Conservation (phyloP, 1,140 invertebrate genomes). For the Drosophila insularis region DNA sequence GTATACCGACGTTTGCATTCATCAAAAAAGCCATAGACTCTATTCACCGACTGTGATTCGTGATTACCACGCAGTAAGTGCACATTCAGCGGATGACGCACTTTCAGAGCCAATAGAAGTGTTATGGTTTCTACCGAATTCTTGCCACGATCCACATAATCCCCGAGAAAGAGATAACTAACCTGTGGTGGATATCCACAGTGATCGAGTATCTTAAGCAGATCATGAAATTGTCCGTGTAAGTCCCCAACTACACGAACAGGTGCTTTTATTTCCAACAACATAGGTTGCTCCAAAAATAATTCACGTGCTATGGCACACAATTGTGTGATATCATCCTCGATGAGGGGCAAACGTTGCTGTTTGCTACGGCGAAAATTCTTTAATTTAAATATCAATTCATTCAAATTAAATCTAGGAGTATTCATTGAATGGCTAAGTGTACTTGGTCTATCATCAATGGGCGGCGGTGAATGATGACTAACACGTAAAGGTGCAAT, state of each 20-base stretch:
- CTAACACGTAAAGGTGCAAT: background rate
- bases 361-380: constrained; percentile 12
- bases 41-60: constrained; percentile 87
- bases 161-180: constrained; percentile 98
- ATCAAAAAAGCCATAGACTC: constrained; percentile 96
- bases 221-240: constrained; percentile 98
- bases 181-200: constrained; percentile 99
- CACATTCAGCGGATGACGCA: constrained; percentile 93
- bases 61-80: constrained; percentile 89
- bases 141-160: constrained; percentile 92
- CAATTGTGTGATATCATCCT: constrained; percentile 22
- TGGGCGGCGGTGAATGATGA: background rate
- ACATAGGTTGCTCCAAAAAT: constrained; percentile 97
- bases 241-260: constrained; percentile 99
- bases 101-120: constrained; percentile 96
- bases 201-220: constrained; percentile 98
- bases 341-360: constrained; percentile 19
- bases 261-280: constrained; percentile 97
- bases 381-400: constrained; percentile 23
- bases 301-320: constrained; percentile 95
- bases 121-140: constrained; percentile 94
- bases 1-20: constrained; percentile 98
- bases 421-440: background rate
- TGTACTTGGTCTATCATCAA: background rate
- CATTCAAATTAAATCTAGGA: constrained; percentile 10